phyloP scores from a whole-genome alignment of 2,888 invertebrate species.

The Eucera pruinosa region DNA sequence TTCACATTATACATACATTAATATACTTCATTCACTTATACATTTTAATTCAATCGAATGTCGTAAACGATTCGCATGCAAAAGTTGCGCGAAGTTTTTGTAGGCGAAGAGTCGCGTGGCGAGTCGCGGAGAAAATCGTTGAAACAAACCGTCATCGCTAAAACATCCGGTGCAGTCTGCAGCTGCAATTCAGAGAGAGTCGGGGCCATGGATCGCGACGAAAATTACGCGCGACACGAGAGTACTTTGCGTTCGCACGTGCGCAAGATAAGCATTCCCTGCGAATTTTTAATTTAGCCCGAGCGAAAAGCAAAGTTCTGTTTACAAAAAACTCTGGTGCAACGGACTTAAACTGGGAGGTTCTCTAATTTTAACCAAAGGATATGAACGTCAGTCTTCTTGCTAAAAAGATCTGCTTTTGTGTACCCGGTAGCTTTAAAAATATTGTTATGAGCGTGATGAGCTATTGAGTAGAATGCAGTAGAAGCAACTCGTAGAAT shows the following conservation, averaged over 20 bases:
- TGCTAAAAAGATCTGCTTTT: not conserved
- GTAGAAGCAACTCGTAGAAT: too few species aligned
- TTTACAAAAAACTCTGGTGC: constrained; percentile 2
- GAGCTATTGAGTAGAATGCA: not conserved
- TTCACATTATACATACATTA: too few species aligned
- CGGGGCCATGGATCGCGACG: constrained; percentile 24
- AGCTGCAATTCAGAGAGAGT: constrained; percentile 51
- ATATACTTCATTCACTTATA: too few species aligned
- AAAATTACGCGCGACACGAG: constrained; percentile 39
- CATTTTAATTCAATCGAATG: not conserved
- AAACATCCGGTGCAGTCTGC: constrained; percentile 62
- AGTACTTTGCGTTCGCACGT: not conserved
- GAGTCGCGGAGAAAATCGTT: constrained; percentile 49
- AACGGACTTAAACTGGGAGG: not conserved
- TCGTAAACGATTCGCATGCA: not conserved
- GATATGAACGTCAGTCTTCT: not conserved
- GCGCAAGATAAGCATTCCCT: not conserved
- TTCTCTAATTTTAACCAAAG: constrained; percentile 30
- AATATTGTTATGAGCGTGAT: not conserved
- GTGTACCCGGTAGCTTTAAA: not conserved
- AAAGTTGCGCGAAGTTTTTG: constrained; percentile 12
- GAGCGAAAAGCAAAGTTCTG: constrained; percentile 10
- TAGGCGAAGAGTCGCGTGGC: constrained; percentile 11
- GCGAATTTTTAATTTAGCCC: constrained; percentile 36
- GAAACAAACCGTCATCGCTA: constrained; percentile 53